A percentile compares a stretch with the other conserved stretches of the same genome.
These are phyloP conservation scores for Lingula anatina DNA, from an alignment of 2,888 invertebrate genomes.

Conservation along the genomic window DNA sequence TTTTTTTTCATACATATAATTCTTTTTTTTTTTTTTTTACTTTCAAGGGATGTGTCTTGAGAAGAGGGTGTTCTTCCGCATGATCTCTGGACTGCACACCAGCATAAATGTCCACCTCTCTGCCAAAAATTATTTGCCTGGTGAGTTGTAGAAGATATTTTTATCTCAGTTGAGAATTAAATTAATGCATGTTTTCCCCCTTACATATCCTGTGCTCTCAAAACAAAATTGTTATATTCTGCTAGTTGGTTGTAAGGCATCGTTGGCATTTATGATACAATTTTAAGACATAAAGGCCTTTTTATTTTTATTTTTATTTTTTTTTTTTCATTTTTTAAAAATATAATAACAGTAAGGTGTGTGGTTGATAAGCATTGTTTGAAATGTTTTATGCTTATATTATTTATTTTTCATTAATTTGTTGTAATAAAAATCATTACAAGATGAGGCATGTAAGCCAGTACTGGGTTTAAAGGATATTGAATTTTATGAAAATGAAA, in stretches of 20 bases:
- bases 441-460: too few species aligned
- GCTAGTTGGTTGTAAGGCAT: too few species aligned
- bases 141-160: conserved; percentile 57
- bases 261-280: neutral
- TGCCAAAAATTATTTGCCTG: conserved; percentile 80
- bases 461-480: too few species aligned
- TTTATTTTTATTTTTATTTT: neutral
- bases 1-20: neutral
- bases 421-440: too few species aligned
- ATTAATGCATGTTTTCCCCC: neutral
- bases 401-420: too few species aligned
- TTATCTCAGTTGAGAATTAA: too few species aligned
- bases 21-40: conserved; percentile 1
- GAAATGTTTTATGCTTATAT: too few species aligned
- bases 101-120: conserved; percentile 97
- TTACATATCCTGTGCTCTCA: too few species aligned
- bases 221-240: too few species aligned
- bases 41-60: conserved; percentile 82
- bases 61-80: conserved; percentile 92
- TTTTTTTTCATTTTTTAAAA: neutral
- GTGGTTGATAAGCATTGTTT: too few species aligned
- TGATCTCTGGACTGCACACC: conserved; percentile 93
- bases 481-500: too few species aligned
- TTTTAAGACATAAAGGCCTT: neutral
- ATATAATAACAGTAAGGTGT: too few species aligned